A percentile compares a stretch with the other conserved stretches of the same genome.
phyloP scores from a whole-genome alignment of 2,888 invertebrate species.

The Philhelius pedissequus region DNA sequence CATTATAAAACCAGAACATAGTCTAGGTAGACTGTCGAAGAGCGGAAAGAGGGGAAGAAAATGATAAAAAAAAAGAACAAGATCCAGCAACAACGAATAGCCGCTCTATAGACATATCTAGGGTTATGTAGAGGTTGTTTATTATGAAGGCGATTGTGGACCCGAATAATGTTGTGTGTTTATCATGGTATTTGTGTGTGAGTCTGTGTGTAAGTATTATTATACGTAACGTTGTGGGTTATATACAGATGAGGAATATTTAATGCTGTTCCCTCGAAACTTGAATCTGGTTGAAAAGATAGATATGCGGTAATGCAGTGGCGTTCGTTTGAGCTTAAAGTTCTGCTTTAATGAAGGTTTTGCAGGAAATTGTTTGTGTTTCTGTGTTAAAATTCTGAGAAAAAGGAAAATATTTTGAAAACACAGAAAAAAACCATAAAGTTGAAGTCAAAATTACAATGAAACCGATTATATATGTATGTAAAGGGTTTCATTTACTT shows the following conservation, averaged over 20 bases:
- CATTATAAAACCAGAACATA: slow-evolving; percentile 54
- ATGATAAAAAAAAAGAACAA: slow-evolving; percentile 37
- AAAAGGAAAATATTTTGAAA: neutral
- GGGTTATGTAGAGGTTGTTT: slow-evolving; percentile 55
- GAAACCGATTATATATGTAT: too few relatives aligned
- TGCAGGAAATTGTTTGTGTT: neutral
- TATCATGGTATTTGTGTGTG: slow-evolving; percentile 7
- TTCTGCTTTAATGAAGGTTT: slow-evolving; percentile 8
- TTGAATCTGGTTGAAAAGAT: slow-evolving; percentile 59
- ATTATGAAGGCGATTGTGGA: slow-evolving; percentile 62
- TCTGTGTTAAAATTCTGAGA: neutral
- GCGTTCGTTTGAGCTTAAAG: slow-evolving; percentile 34
- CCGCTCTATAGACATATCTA: slow-evolving; percentile 26
- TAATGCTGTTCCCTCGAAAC: slow-evolving; percentile 65
- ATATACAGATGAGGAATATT: slow-evolving; percentile 58
- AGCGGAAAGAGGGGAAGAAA: slow-evolving; percentile 29
- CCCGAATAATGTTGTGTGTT: slow-evolving; percentile 21
- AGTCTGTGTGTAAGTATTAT: slow-evolving; percentile 6
- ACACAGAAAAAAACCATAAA: neutral
- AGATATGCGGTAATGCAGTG: slow-evolving; percentile 63
- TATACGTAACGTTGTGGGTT: neutral
- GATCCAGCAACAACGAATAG: slow-evolving; percentile 47
- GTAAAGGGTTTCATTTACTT: too few relatives aligned
- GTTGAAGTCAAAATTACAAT: too few relatives aligned
- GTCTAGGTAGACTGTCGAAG: neutral